These are phyloP conservation scores for Parnassius orleans DNA, from an alignment of 2,888 invertebrate genomes.

Conservation along the genomic window DNA sequence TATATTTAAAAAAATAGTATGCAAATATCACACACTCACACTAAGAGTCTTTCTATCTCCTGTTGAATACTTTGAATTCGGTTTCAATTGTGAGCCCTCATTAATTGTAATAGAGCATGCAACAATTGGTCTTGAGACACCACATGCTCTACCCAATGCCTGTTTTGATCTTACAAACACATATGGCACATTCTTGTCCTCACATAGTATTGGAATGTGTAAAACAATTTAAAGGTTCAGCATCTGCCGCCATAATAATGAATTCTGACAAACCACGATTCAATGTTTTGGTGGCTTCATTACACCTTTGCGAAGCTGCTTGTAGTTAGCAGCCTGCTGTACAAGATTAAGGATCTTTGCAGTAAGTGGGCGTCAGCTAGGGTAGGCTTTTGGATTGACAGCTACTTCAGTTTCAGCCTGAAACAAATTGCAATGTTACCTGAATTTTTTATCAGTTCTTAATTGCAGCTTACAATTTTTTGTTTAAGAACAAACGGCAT, in stretches of 20 bases:
- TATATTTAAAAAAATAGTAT: slow-evolving; percentile 44
- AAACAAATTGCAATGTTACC: slow-evolving; percentile 35
- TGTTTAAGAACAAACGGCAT: too few species aligned
- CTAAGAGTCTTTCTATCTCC: slow-evolving; percentile 98
- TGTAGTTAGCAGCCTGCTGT: slow-evolving; percentile 98
- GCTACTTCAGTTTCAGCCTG: slow-evolving; percentile 86
- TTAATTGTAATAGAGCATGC: slow-evolving; percentile 97
- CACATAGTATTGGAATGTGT: slow-evolving; percentile 97
- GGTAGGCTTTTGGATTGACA: slow-evolving; percentile 97
- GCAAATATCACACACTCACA: slow-evolving; percentile 81
- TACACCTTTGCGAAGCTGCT: slow-evolving; percentile 98
- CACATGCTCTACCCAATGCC: slow-evolving; percentile 97
- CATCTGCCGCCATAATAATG: slow-evolving; percentile 99
- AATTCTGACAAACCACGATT: slow-evolving; percentile 98
- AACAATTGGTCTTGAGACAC: slow-evolving; percentile 97
- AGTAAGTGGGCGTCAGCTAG: slow-evolving; percentile 97
- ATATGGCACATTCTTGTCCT: slow-evolving; percentile 99
- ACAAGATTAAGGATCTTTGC: slow-evolving; percentile 97
- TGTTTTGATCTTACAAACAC: slow-evolving; percentile 98
- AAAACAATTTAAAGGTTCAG: slow-evolving; percentile 98
- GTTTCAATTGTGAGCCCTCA: slow-evolving; percentile 98
- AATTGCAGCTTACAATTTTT: too few species aligned
- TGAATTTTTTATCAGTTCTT: too few species aligned
- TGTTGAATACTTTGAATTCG: slow-evolving; percentile 94
- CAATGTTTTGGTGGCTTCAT: slow-evolving; percentile 98